Base-by-base conservation (phyloP, 2,888 invertebrate species). In the Anthophora plumipes region DNA sequence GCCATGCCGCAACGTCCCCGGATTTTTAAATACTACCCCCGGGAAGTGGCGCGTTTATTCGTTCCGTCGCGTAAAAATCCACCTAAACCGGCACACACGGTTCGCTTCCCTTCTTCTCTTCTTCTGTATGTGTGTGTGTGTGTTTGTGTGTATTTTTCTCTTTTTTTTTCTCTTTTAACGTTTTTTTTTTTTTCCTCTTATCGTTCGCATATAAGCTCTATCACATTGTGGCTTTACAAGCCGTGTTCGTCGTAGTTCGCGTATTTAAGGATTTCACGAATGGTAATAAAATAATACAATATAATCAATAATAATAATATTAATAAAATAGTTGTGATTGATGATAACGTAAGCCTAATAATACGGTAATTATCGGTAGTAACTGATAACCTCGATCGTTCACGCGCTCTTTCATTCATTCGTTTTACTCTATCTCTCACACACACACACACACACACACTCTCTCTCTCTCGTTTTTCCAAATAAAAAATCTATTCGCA, bases 191-290 rank as follows among this genome's bases (percentile, higher is more conserved):
- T 52, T 72, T 83, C 77, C 87, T 81, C 87, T 83, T 89, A 87
- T 89, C 91, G 89, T n/a, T 90, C 90, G 92, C 90, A 91, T 90
- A 91, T 92, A 93, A 93, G 93, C 93, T 93, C 93, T 93, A 93
- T 93, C 93, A 93, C 93, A 93, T 93, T 92, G n/a, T n/a, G 93
- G 93, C 93, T 93, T 93, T 86, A 90, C 73, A 93, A 93, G 93
- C 93, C 93, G 89, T 91, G 91, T 92, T 90, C n/a, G n/a, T n/a
- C n/a, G n/a, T n/a, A n/a, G 86, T 92, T 88, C 84, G 85, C 85
- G 88, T n/a, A n/a, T n/a, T 90, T 88, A 88, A 90, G 86, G 85
- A 89, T 86, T 80, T n/a, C n/a, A n/a, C 82, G 81, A 84, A 85
- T 85, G 80, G 73, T 85, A 85, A 85, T 79, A 84, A 84, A 81